A percentile compares a stretch with the other conserved stretches of the same genome.
These are phyloP conservation scores for Rhinopomastus cyanomelas DNA, from an alignment of 2,113 vertebrate genomes.

Conservation along the genomic window DNA sequence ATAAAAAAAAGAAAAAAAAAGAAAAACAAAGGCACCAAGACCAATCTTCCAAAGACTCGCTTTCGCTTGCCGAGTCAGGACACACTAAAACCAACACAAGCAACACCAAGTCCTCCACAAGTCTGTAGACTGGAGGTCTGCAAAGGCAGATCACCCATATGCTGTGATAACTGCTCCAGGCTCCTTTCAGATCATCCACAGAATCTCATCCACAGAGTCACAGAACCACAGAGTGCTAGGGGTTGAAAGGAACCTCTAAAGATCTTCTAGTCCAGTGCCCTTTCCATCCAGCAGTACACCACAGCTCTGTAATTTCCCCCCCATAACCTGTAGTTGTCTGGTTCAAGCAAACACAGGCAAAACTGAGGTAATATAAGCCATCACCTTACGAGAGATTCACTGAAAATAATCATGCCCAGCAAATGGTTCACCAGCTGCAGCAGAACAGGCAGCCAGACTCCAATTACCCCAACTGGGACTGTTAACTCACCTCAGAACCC, in stretches of 20 bases:
- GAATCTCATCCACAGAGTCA: no score
- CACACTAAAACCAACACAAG: not conserved
- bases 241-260: no score
- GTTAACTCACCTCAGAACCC: not conserved
- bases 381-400: not conserved
- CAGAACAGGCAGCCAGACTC: not conserved
- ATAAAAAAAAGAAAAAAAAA: not conserved
- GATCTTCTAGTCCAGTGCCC: no score
- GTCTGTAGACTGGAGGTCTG: not conserved
- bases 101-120: not conserved
- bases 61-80: not conserved
- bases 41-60: not conserved
- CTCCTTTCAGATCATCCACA: not conserved
- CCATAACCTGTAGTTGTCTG: not conserved
- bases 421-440: not conserved
- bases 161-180: not conserved
- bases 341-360: not conserved
- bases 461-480: not conserved
- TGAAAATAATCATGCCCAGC: accelerated
- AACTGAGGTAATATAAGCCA: not conserved
- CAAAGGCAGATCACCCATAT: not conserved
- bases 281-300: not conserved
- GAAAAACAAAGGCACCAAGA: no score
- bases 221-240: no score
- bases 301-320: not conserved